Base-by-base conservation (phyloP, 1,140 invertebrate genomes). In the Pinna nobilis region DNA sequence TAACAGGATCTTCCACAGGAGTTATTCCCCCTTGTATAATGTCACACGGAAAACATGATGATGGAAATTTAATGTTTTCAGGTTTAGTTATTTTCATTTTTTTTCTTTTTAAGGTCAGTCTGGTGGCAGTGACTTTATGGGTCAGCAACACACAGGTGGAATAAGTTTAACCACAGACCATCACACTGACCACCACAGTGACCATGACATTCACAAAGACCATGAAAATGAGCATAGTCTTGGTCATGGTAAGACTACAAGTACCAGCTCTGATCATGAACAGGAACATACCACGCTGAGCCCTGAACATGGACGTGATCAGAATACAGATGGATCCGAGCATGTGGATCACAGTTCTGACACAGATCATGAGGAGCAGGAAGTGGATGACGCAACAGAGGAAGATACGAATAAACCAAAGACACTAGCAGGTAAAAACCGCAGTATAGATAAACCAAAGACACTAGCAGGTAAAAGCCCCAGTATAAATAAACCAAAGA, bases 51-150 rank as follows among this genome's bases (percentile, higher is more conserved):
- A n/a, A n/a, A n/a, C n/a, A n/a, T n/a, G n/a, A n/a, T n/a, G n/a
- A n/a, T n/a, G n/a, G n/a, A n/a, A n/a, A n/a, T n/a, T n/a, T n/a
- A n/a, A n/a, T n/a, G n/a, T n/a, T n/a, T n/a, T n/a, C n/a, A 11
- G 20, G n/a, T 47, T 30, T 30, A 20, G 20, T 25, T 3, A 1
- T 18, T 23, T 4, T 28, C 6, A 1, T 18, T 1, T 57, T 57
- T 57, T 20, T 53, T n/a, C 13, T 35, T 59, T 2, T 74, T 6
- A 39, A 85, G 83, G 82, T 70, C 85, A 87, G 71, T 85, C 84
- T 37, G 84, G 77, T 32, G 78, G 77, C 1, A 83, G 84, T 82
- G 85, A 87, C 55, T 64, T 78, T 49, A 82, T 74, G 57, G 69
- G 39, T 47, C 68, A 75, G 30, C 39, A 59, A 18, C 41, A 51